Percentiles rank a stretch among this genome's conserved stretches.
Conservation (phyloP, 2,113 vertebrate genomes). For the Lipophrys pholis region DNA sequence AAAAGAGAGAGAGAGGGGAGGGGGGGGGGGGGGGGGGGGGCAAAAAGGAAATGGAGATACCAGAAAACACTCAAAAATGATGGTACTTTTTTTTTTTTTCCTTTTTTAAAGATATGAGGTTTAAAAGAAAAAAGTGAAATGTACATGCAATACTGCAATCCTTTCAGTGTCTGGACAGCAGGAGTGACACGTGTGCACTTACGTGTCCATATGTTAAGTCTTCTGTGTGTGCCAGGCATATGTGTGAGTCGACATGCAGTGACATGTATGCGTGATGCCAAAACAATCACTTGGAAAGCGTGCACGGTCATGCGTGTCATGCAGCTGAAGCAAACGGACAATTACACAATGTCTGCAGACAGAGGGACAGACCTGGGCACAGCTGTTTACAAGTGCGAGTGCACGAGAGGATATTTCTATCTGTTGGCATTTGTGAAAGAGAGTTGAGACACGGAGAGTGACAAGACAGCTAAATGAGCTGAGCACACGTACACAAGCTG, state of each 20-base stretch:
- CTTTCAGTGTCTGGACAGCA: conserved; percentile 23
- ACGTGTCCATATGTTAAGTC: background rate
- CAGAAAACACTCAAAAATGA: conserved; percentile 54
- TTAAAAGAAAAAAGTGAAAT: conserved; percentile 17
- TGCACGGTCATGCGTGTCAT: conserved; percentile 62
- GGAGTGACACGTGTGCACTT: conserved; percentile 9
- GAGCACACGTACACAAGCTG: conserved; percentile 70
- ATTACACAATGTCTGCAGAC: conserved; percentile 78
- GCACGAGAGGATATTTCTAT: conserved; percentile 40
- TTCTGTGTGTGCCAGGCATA: conserved; percentile 9
- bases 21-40: background rate
- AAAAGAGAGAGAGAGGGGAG: conserved; percentile 25
- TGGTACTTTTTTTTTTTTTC: conserved; percentile 6
- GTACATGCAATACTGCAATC: conserved; percentile 32
- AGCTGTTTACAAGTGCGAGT: conserved; percentile 72
- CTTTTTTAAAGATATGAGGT: conserved; percentile 33
- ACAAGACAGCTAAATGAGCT: conserved; percentile 63
- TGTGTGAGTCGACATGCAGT: conserved; percentile 39
- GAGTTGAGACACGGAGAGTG: conserved; percentile 59
- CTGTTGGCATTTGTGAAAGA: conserved; percentile 51
- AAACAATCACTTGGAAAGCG: conserved; percentile 56
- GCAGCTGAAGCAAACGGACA: conserved; percentile 64
- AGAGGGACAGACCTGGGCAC: conserved; percentile 81
- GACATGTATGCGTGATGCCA: conserved; percentile 25
- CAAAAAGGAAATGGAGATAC: conserved; percentile 53